Evolutionary conservation across 2,113 vertebrate genomes (phyloP).

Genomic region (Callithrix jacchus): DNA sequence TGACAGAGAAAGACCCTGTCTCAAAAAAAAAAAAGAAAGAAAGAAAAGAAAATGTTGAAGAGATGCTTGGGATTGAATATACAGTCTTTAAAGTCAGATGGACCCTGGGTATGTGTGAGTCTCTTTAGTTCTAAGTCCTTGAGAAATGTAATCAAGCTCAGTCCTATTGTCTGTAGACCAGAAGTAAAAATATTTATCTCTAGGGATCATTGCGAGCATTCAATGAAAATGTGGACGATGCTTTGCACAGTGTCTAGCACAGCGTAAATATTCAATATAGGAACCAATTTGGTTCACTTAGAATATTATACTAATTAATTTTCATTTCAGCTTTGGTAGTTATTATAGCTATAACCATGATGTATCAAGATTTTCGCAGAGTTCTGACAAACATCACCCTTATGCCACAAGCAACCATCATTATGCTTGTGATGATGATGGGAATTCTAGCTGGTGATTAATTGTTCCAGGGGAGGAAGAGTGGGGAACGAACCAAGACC

Average conservation of each 20-base stretch:
- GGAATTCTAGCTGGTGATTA: not conserved
- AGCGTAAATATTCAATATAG: not conserved
- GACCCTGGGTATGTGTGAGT: not conserved
- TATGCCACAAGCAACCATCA: too few species aligned
- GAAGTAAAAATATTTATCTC: not conserved
- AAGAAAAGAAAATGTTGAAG: not conserved
- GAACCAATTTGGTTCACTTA: not conserved
- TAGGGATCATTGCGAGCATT: not conserved
- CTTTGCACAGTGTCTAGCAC: not conserved
- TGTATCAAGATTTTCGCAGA: not conserved
- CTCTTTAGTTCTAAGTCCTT: not conserved
- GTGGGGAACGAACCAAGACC: not conserved
- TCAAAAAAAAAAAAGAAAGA: too few species aligned
- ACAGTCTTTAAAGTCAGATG: not conserved
- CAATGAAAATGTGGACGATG: not conserved
- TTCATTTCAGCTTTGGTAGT: not conserved
- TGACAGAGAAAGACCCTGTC: too few species aligned
- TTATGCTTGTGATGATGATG: not conserved
- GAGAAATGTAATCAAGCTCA: not conserved
- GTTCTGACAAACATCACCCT: not conserved
- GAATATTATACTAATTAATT: not conserved
- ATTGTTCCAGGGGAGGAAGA: not conserved
- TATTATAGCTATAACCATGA: not conserved
- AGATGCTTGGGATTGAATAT: not conserved
- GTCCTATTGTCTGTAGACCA: not conserved